Evolutionary conservation across 2,888 invertebrate genomes (phyloP).

Genomic region (Lepidochitona cinerea): DNA sequence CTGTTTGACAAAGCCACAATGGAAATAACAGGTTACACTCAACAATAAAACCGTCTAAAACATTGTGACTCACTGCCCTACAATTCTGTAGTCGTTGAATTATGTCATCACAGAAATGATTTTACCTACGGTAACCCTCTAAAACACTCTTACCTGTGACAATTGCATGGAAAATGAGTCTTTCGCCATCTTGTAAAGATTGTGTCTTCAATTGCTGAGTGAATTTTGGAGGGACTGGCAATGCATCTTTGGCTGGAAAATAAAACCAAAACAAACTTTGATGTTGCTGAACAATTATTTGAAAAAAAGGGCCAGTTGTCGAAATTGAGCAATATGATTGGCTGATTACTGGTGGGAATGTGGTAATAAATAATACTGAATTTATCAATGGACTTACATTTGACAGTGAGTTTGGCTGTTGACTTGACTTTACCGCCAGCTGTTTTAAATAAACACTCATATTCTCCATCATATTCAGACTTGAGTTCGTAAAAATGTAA

Average conservation of each 20-base stretch:
- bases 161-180: constrained; percentile 40
- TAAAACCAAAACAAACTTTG: neutral
- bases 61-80: too few species aligned
- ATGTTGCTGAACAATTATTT: too few species aligned
- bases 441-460: constrained; percentile 93
- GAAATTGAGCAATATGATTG: too few species aligned
- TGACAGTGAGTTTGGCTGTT: constrained; percentile 52
- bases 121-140: too few species aligned
- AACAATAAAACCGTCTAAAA: too few species aligned
- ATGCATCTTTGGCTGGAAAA: constrained; percentile 34
- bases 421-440: constrained; percentile 85
- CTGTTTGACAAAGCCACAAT: too few species aligned
- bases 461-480: constrained; percentile 95
- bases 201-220: constrained; percentile 35
- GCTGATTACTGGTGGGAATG: too few species aligned
- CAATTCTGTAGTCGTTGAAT: too few species aligned
- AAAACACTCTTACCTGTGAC: constrained; percentile 48
- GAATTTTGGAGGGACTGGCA: constrained; percentile 44
- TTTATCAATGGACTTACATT: constrained; percentile 40
- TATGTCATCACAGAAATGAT: too few species aligned
- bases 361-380: too few species aligned
- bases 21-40: too few species aligned
- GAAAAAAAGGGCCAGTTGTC: too few species aligned
- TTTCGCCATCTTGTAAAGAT: constrained; percentile 39
- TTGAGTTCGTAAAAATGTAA: constrained; percentile 95